Evolutionary conservation across 1,140 invertebrate genomes (phyloP), one percentile per base, ranked within the genome.

Genomic region (Calephelis virginiensis): DNA sequence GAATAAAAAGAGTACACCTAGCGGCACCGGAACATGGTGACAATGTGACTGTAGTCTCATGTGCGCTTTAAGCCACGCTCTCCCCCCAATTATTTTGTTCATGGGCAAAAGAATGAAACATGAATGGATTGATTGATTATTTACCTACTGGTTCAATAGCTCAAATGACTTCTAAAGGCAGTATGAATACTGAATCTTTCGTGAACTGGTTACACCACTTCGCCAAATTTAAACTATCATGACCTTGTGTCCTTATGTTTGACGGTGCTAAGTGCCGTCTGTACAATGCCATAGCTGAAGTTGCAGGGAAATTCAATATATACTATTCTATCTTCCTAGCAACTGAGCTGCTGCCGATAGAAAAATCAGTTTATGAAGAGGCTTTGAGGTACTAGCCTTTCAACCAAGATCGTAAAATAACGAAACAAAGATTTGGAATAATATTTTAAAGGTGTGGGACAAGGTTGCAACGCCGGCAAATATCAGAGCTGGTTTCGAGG

Each of bases 281-380:
- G 38, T 37, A 61, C 40, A 45, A 60, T 60, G 0, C 56, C 8
- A 60, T 66, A 9, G 59, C 48, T 47, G 65, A 66, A 61, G 56
- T 14, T 37, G 65, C 59, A 48, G 59, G 50, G 6, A 66, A 61
- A 49, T 49, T 47, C 45, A 28, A 66, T 38, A 66, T 66, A 7
- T 40, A 17, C 56, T 66, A 12, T 66, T 61, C n/a, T 66, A 59
- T 46, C 43, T 66, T 49, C 56, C 65, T 37, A 61, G 56, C 48
- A 61, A 66, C n/a, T 17, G 43, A 66, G 17, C 13, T 66, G 12
- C 64, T 60, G 50, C 40, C 53, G 5, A 59, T 66, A 17, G 64
- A 60, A 45, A 66, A 66, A 56, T 66, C 56, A 14, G 40, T 66
- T 12, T 60, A 64, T 49, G 46, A 64, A 49, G 63, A 64, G 37